Evolutionary conservation across 2,888 invertebrate species (phyloP).

Genomic region (Zaprionus bogoriensis): DNA sequence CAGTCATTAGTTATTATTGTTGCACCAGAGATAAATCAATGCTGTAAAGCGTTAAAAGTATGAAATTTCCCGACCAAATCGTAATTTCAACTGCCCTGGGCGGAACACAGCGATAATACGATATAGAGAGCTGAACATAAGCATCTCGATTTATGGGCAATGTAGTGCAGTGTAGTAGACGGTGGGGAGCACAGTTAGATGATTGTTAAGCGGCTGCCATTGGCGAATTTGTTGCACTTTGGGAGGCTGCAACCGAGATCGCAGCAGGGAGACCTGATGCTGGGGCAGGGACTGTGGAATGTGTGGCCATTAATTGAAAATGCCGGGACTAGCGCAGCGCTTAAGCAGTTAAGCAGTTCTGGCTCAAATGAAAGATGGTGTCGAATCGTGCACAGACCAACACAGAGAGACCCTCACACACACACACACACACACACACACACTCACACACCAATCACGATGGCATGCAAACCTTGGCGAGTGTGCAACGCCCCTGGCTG

Average conservation of each 20-base stretch:
- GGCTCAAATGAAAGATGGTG: slow-evolving; percentile 71
- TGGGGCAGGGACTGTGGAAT: slow-evolving; percentile 45
- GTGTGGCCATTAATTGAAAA: slow-evolving; percentile 78
- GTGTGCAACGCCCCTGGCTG: slow-evolving; percentile 62
- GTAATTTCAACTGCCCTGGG: neutral
- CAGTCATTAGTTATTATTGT: neutral
- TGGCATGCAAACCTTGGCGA: slow-evolving; percentile 67
- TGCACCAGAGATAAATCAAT: neutral
- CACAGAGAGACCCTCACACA: slow-evolving; percentile 14
- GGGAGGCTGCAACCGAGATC: neutral
- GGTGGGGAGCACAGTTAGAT: slow-evolving; percentile 47
- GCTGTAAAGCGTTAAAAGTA: neutral
- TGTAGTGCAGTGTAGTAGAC: slow-evolving; percentile 19
- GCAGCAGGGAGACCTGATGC: neutral
- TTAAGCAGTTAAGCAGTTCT: slow-evolving; percentile 46
- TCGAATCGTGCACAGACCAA: slow-evolving; percentile 67
- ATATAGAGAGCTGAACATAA: neutral
- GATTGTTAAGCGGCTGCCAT: slow-evolving; percentile 44
- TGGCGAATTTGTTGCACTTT: slow-evolving; percentile 63
- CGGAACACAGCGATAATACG: neutral
- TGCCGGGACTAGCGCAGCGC: slow-evolving; percentile 46
- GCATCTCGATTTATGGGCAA: neutral
- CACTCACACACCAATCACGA: slow-evolving; percentile 61
- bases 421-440: slow-evolving; percentile 15
- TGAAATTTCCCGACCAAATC: neutral